Evolutionary conservation across 2,113 vertebrate genomes (phyloP), one percentile per base, ranked within the genome.

Genomic region (Hipposideros armiger): DNA sequence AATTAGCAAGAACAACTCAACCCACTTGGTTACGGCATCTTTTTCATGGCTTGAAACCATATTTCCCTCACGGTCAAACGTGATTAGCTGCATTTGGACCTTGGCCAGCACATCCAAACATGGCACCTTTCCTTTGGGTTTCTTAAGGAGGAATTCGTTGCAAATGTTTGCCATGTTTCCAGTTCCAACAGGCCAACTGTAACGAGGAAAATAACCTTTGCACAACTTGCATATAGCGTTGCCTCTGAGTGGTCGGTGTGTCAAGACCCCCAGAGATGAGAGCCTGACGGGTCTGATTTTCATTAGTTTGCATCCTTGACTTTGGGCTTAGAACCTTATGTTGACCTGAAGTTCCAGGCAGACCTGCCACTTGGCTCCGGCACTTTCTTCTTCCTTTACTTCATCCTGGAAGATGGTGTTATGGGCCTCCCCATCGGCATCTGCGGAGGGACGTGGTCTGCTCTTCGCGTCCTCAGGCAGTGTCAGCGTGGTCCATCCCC

Each of bases 91-190:
- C 80, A 28, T 93, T 73, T 45, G 97, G 96, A 82, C 52, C 90
- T 32, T 17, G 78, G 70, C 90, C 87, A 58, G 7, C 56, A 50
- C 54, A 16, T 28, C 30, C 13, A 13, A 69, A 16, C 7, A 1
- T 4, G 91, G 85, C 74, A 6, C 2, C 96, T 42, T 58, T 8
- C 87, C 97, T 50, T 81, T 80, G 95, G 36, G 11, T 50, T 84
- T 94, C 96, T 96, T 93, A 24, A 66, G 94, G 83, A 94, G 85
- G 64, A 93, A 70, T 36, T 2, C 80, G 20, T 1, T 64, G 78
- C 77, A 93, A 54, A 86, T 28, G 67, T 67, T 32, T 0, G 1
- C 26, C 84, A 0, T 28, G 4, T 84, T 89, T 96, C 74, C 92
- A 74, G 56, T 83, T 94, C 5, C 64, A 7, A 1, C 94, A 93